Evolutionary conservation across 1,140 invertebrate genomes (phyloP).

Genomic region (Bombus impatiens): DNA sequence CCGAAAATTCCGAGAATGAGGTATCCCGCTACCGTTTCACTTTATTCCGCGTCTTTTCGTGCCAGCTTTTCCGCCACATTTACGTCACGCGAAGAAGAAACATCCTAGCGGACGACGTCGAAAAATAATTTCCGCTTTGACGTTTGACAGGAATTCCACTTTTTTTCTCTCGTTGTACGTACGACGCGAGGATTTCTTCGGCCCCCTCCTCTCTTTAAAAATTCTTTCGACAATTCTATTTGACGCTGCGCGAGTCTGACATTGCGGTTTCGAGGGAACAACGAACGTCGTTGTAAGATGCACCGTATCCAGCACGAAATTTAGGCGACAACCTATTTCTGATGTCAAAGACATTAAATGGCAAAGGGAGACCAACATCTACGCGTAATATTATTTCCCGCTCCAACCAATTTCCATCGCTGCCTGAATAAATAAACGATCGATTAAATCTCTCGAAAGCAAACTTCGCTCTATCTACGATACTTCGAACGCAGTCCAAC

Average conservation of each 20-base stretch:
- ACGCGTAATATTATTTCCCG: neutral
- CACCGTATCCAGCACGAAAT: neutral
- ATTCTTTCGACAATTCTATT: neutral
- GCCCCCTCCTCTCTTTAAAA: neutral
- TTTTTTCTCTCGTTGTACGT: neutral
- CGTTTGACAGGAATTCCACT: slow-evolving; percentile 16
- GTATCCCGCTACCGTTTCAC: slow-evolving; percentile 40
- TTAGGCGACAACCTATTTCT: no score
- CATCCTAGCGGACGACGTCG: slow-evolving; percentile 23
- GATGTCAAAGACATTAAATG: neutral
- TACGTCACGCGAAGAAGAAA: slow-evolving; percentile 41
- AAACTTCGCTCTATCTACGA: no score
- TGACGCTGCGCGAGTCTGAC: no score
- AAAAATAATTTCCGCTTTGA: slow-evolving; percentile 50
- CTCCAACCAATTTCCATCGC: neutral
- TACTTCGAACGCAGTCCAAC: neutral
- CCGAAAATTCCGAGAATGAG: slow-evolving; percentile 55
- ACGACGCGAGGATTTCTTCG: neutral
- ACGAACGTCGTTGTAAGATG: neutral
- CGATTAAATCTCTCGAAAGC: neutral
- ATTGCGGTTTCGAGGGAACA: neutral
- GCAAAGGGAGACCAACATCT: neutral
- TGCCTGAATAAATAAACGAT: neutral
- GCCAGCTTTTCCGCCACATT: slow-evolving; percentile 34
- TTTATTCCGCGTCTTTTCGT: slow-evolving; percentile 32